phyloP scores from a whole-genome alignment of 1,140 invertebrate genomes.

The Geopemphigus sp. region DNA sequence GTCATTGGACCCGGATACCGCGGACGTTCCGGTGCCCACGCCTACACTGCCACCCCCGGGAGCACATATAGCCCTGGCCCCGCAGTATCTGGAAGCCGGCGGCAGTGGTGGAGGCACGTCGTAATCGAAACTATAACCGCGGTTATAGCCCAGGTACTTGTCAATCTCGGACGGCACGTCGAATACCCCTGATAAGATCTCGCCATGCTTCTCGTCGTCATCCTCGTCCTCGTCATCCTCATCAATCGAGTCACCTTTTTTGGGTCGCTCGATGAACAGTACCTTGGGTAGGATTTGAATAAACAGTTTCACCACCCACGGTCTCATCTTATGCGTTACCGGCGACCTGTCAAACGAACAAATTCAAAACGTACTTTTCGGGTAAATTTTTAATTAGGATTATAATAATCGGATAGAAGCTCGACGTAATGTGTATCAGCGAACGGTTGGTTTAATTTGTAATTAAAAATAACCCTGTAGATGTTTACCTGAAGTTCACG shows the following conservation, averaged over 20 bases:
- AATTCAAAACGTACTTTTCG: too few relatives aligned
- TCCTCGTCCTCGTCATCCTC: slow-evolving; percentile 57
- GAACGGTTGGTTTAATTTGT: too few relatives aligned
- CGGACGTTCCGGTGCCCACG: background rate
- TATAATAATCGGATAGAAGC: too few relatives aligned
- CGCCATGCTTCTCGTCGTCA: slow-evolving; percentile 59
- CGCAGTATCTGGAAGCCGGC: background rate
- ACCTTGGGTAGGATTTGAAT: slow-evolving; percentile 84
- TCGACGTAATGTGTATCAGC: too few relatives aligned
- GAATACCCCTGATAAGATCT: slow-evolving; percentile 67
- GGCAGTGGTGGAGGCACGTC: slow-evolving; percentile 64
- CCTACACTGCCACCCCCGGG: background rate
- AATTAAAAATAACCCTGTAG: too few relatives aligned
- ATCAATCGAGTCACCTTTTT: slow-evolving; percentile 69
- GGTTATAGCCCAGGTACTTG: slow-evolving; percentile 64
- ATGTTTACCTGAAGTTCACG: slow-evolving; percentile 84
- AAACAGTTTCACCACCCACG: slow-evolving; percentile 85
- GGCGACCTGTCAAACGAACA: slow-evolving; percentile 63
- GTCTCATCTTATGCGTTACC: slow-evolving; percentile 91
- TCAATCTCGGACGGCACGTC: slow-evolving; percentile 69
- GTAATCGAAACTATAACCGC: slow-evolving; percentile 69
- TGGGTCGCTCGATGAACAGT: slow-evolving; percentile 78
- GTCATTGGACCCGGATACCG: slow-evolving; percentile 53
- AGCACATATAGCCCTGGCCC: background rate
- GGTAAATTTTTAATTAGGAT: too few relatives aligned